Evolutionary conservation across 2,797 vertebrate genomes (phyloP), one percentile per base, ranked within the genome.

Genomic region (Emys orbicularis): DNA sequence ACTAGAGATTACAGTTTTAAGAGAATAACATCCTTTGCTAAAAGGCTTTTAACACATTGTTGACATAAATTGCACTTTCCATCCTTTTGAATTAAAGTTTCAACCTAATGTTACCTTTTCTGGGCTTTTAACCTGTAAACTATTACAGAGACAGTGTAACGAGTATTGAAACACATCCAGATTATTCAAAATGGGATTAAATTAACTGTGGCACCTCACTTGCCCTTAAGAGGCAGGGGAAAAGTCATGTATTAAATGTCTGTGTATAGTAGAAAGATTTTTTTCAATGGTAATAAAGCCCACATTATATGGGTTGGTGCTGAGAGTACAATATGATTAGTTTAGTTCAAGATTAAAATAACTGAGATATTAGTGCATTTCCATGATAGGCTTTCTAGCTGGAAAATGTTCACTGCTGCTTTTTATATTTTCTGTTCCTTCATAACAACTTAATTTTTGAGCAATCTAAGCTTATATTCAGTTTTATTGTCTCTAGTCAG

Each of bases 1-100:
- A 59, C 50, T 77, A 37, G 90, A 93, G 84, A 96, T 97, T 97
- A 90, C 65, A 89, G 93, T 96, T 97, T 96, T 92, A 95, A 95
- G 77, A 90, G 91, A 96, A 83, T 84, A 77, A 5, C 92, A 72
- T 94, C 90, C 91, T 96, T 97, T 95, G 84, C 95, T 91, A 89
- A 96, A 97, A 95, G 76, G 15, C 85, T 95, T 97, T 97, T 91
- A 83, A 61, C 29, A 61, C 96, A 21, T 94, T 96, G 83, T 76
- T 97, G 96, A 92, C 89, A 96, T 94, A 82, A 10, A 2, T 23
- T 84, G 53, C 85, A 90, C 68, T 95, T 94, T 96, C 84, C 54
- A 53, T 94, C 2, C 0, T 86, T 59, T 94, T 90, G 92, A 93
- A 95, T 95, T 91, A 94, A 95, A 95, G 84, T 57, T 87, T 95